Conservation (phyloP, 2,113 vertebrate species). For the Equus przewalskii region DNA sequence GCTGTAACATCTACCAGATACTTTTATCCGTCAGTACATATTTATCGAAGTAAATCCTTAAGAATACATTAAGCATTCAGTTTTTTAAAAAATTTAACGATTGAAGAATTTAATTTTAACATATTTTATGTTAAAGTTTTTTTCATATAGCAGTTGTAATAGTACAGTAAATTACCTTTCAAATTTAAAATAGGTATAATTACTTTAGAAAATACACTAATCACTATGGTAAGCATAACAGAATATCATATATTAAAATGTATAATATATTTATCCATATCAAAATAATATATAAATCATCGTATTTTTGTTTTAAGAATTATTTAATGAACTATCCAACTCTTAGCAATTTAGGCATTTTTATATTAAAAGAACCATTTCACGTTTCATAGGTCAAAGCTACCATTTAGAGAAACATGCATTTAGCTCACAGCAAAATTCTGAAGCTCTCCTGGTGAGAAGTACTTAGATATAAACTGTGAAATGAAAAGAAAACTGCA, state of each 20-base stretch:
- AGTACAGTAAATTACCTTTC: background rate
- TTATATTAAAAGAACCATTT: slow-evolving; percentile 53
- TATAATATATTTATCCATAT: background rate
- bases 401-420: slow-evolving; percentile 32
- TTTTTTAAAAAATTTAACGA: background rate
- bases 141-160: background rate
- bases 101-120: background rate
- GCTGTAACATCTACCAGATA: background rate
- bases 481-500: slow-evolving; percentile 57
- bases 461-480: slow-evolving; percentile 54
- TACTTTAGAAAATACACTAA: background rate
- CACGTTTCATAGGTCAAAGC: slow-evolving; percentile 11
- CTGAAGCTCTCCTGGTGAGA: slow-evolving; percentile 41
- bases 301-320: background rate
- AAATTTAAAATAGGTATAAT: slow-evolving; percentile 14
- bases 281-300: background rate
- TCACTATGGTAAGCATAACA: background rate
- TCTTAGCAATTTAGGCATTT: background rate
- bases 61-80: background rate
- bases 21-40: background rate
- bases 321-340: background rate
- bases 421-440: slow-evolving; percentile 69
- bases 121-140: background rate
- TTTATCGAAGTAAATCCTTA: background rate
- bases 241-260: background rate